Evolutionary conservation across 92 coral and sea anemone species (phyloP), one percentile per base, ranked within the genome.

Genomic region (Parazoanthus swiftii): DNA sequence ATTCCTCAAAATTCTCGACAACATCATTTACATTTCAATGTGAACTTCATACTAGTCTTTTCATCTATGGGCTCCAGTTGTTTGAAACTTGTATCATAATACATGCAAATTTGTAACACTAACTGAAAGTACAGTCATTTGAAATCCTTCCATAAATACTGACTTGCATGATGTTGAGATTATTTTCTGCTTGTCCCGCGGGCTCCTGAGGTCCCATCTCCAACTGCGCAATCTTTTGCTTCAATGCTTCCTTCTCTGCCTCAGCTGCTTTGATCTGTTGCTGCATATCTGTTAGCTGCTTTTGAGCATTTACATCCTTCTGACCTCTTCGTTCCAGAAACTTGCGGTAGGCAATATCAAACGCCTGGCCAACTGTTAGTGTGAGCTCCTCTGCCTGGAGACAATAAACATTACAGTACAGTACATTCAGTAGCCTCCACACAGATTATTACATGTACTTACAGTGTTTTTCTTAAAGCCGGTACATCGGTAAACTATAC

Each of bases 331-430:
- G 91, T 76, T 92, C 98, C 33, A 94, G 93, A 90, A 91, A 96
- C 16, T 93, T 93, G 14, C 95, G 93, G 81, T 96, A 96, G 29
- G 98, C 98, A 73, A 96, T 88, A 75, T 96, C 98, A 92, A 96
- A 96, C 39, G 98, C 98, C 88, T 96, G 98, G 8, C 98, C 98
- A 25, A 96, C 98, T 8, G 98, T 95, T 23, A 96, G 76, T 21
- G 98, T 96, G 10, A 94, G 80, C 79, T 96, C 98, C 76, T 96
- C 98, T 43, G 98, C 98, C 98, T 96, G 73, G 56, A 9, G 25
- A 37, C 42, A 65, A 18, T 21, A 50, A 21, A 74, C 48, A 85
- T 46, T 82, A 35, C 38, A 35, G 23, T 39, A 39, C 42, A 39
- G 42, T 39, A 39, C 42, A 39, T 39, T 39, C 42, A 39, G 33